Evolutionary conservation across 2,888 invertebrate species (phyloP).

Genomic region (Gibbula magus): DNA sequence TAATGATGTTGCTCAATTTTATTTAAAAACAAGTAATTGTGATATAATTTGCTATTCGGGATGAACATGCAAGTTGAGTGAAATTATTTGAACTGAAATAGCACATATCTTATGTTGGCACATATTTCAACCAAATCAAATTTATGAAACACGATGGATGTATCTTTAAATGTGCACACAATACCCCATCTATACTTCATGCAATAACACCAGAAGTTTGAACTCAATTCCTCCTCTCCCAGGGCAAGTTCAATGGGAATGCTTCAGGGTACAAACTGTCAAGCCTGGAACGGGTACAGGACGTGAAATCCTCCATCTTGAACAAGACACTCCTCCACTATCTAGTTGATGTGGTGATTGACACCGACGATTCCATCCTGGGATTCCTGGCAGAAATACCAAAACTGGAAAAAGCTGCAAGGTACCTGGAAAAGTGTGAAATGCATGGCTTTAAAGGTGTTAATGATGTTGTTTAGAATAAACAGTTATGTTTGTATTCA

Average conservation of each 20-base stretch:
- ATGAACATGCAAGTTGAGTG: too few relatives aligned
- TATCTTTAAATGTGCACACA: background rate
- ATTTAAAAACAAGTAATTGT: too few relatives aligned
- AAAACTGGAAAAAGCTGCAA: constrained; percentile 85
- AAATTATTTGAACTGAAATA: too few relatives aligned
- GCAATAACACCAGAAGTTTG: too few relatives aligned
- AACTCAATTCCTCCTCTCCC: background rate
- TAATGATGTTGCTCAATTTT: too few relatives aligned
- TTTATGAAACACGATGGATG: too few relatives aligned
- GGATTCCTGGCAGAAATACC: constrained; percentile 88
- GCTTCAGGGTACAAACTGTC: constrained; percentile 76
- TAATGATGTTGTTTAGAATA: background rate
- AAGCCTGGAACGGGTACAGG: constrained; percentile 73
- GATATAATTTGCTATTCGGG: too few relatives aligned
- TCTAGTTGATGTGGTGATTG: constrained; percentile 79
- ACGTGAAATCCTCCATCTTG: constrained; percentile 75
- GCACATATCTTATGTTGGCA: too few relatives aligned
- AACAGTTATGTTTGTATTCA: too few relatives aligned
- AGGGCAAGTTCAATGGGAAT: constrained; percentile 77
- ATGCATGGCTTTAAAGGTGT: background rate
- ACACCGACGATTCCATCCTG: constrained; percentile 86
- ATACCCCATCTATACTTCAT: too few relatives aligned
- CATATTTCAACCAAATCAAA: too few relatives aligned
- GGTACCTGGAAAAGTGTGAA: constrained; percentile 45
- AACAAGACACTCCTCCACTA: constrained; percentile 76